Percentiles rank a stretch among this genome's conserved stretches.
Conservation (phyloP, 2,113 vertebrate genomes). For the Chauna torquata region DNA sequence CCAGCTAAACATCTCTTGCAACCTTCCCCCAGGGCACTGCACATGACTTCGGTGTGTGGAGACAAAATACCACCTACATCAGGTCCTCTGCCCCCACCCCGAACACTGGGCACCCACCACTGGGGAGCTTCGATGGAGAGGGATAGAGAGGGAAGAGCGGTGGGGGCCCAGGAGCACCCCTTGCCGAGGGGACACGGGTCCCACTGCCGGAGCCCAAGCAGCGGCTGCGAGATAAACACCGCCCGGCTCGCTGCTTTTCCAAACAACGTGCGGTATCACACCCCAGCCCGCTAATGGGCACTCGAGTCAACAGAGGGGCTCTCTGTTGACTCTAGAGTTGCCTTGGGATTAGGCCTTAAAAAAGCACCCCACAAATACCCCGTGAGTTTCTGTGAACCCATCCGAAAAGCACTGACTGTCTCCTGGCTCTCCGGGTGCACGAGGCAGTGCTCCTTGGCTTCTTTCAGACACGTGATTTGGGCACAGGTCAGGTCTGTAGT, state of each 20-base stretch:
- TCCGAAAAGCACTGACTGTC: background rate
- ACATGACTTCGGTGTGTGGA: accelerated
- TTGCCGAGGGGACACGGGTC: accelerated
- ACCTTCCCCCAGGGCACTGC: background rate
- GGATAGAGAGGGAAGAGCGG: background rate
- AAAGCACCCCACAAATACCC: background rate
- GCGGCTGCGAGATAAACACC: background rate
- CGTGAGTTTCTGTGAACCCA: background rate
- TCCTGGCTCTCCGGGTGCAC: background rate
- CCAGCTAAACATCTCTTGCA: background rate
- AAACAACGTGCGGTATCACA: accelerated
- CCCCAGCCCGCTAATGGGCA: background rate
- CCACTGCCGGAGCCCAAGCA: background rate
- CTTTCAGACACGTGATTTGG: background rate
- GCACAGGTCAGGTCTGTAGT: background rate
- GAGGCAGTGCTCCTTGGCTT: background rate
- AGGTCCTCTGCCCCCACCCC: background rate
- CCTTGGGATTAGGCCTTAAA: background rate
- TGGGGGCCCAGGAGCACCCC: accelerated
- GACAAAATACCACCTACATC: background rate
- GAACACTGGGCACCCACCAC: accelerated
- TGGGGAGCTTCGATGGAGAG: accelerated
- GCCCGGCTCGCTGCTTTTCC: background rate
- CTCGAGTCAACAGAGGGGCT: background rate
- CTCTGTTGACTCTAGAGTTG: background rate